Percentiles rank a stretch among this genome's conserved stretches.
These are phyloP conservation scores for Triplophysa yarkandensis DNA, from an alignment of 2,797 vertebrate species.

Conservation along the genomic window DNA sequence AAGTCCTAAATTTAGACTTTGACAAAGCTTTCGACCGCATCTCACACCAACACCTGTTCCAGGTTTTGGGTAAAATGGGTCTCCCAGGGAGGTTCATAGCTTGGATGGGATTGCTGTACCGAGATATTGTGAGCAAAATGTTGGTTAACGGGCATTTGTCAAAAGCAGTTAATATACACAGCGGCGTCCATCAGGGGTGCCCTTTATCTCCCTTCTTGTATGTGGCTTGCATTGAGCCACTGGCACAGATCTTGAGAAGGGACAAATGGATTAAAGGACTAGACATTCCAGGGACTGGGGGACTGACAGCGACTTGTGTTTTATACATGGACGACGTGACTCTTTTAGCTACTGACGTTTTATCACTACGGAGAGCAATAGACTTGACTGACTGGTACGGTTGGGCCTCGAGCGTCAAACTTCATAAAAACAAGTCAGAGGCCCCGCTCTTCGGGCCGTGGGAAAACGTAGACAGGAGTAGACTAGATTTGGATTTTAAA, in stretches of 20 bases:
- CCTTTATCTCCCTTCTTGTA: too few species aligned
- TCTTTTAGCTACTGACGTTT: too few species aligned
- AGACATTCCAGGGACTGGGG: too few species aligned
- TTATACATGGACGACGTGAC: too few species aligned
- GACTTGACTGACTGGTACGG: slow-evolving; percentile 5
- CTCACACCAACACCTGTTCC: slow-evolving; percentile 46
- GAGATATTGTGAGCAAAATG: neutral
- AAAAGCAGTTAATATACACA: neutral
- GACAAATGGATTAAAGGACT: too few species aligned
- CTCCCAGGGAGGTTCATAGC: slow-evolving; percentile 39
- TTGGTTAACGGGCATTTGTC: slow-evolving; percentile 2
- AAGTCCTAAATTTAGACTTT: slow-evolving; percentile 59
- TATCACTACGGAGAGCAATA: neutral
- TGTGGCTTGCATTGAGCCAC: too few species aligned
- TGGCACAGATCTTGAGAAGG: too few species aligned
- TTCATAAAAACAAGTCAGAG: neutral
- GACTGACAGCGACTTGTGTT: too few species aligned
- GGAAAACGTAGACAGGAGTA: too few species aligned
- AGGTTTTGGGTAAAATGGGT: slow-evolving; percentile 46
- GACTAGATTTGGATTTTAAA: too few species aligned
- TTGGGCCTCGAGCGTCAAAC: neutral
- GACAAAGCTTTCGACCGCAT: too few species aligned
- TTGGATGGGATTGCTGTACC: too few species aligned
- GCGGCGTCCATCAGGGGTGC: slow-evolving; percentile 2
- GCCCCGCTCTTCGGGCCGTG: neutral